Base-by-base conservation (phyloP, 2,113 vertebrate species). In the Alosa alosa region DNA sequence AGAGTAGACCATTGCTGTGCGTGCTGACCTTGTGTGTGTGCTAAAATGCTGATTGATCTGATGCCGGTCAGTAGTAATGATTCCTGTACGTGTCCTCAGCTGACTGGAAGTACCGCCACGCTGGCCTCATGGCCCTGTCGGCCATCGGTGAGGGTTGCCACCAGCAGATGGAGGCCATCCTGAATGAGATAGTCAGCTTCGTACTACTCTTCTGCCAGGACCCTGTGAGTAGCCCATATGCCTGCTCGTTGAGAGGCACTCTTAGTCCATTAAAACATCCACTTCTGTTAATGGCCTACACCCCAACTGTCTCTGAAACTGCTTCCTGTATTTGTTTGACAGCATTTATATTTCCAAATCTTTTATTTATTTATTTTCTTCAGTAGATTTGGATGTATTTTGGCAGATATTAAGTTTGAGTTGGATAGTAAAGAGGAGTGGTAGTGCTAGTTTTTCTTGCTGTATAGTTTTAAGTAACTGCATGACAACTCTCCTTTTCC, bases 131-230 rank as follows among this genome's bases (percentile, higher is more conserved):
- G 98, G 98, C 98, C 0, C 95, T 99, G 82, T 99, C 98, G 0
- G 98, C 97, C 87, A 99, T 99, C 7, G 98, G 98, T 0, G 98
- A 99, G 94, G 98, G 98, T 15, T 99, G 98, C 89, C 98, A 99
- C 92, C 98, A 99, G 91, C 98, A 99, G 91, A 99, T 99, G 98
- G 98, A 99, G 88, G 97, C 97, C 68, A 99, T 99, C 93, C 94
- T 99, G 60, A 98, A 97, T 85, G 98, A 99, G 92, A 99, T 99
- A 20, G 96, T 99, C 91, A 97, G 96, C 93, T 98, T 98, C 0
- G 97, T 99, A 86, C 94, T 99, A 84, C 94, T 97, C 9, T 99
- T 97, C 91, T 98, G 99, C 90, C 96, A 97, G 4, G 98, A 99
- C 93, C 96, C 96, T 86, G 98, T 99, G 93, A 98, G 97, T 96